Evolutionary conservation across 2,113 vertebrate genomes (phyloP).

Genomic region (Varanus komodoensis): DNA sequence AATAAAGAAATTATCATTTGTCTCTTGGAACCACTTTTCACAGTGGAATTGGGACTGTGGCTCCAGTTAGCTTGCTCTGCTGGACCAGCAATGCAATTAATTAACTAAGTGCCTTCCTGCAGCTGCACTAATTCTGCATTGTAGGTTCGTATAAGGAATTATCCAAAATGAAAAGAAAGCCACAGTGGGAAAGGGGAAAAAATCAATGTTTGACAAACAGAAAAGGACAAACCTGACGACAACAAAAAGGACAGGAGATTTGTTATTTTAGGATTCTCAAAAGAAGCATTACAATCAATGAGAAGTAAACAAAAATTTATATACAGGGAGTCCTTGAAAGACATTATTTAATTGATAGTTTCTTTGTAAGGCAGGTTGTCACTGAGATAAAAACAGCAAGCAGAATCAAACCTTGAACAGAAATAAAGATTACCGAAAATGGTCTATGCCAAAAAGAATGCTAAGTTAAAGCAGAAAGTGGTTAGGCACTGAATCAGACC

Average conservation of each 20-base stretch:
- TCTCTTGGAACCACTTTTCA: slow-evolving; percentile 9
- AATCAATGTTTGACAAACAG: slow-evolving; percentile 32
- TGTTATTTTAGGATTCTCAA: slow-evolving; percentile 49
- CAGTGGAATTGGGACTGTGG: background rate
- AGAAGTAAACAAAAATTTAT: slow-evolving; percentile 69
- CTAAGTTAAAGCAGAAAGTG: slow-evolving; percentile 29
- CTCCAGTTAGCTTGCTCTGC: background rate
- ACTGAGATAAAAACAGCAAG: slow-evolving; percentile 52
- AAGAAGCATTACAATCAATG: slow-evolving; percentile 58
- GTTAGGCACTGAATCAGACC: slow-evolving; percentile 40
- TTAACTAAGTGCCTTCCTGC: background rate
- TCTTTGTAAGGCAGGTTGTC: slow-evolving; percentile 41
- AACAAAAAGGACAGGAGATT: slow-evolving; percentile 42
- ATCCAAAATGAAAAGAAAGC: slow-evolving; percentile 28
- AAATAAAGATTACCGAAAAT: slow-evolving; percentile 54
- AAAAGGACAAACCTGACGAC: slow-evolving; percentile 53
- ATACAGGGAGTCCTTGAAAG: slow-evolving; percentile 54
- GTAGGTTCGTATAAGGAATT: slow-evolving; percentile 11
- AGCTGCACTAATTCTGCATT: slow-evolving; percentile 14
- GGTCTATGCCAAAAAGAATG: slow-evolving; percentile 25
- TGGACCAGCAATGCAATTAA: slow-evolving; percentile 7
- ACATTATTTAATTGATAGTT: slow-evolving; percentile 55
- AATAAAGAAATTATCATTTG: background rate
- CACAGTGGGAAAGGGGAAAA: slow-evolving; percentile 13
- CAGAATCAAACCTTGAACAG: slow-evolving; percentile 46